These are phyloP conservation scores for Amorpha juglandis DNA, from an alignment of 2,888 invertebrate genomes.

Conservation along the genomic window DNA sequence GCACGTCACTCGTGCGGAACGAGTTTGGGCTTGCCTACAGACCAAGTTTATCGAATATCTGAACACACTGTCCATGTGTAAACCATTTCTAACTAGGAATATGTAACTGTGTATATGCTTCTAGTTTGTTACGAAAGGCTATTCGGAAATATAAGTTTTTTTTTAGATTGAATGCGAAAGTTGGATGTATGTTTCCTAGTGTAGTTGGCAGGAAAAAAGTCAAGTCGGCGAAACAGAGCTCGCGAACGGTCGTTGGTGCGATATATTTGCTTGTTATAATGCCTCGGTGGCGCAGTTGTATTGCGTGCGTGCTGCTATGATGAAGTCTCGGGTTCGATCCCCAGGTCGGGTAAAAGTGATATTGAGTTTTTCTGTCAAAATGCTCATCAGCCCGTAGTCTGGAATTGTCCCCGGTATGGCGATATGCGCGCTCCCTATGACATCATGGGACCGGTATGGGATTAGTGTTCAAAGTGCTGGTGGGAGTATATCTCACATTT, in stretches of 20 bases:
- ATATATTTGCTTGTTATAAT: not conserved
- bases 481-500: too few relatives aligned
- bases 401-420: too few relatives aligned
- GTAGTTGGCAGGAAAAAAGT: too few relatives aligned
- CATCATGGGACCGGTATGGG: too few relatives aligned
- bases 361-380: too few relatives aligned
- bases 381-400: too few relatives aligned
- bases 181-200: not conserved
- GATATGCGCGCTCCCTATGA: too few relatives aligned
- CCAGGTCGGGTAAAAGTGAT: too few relatives aligned
- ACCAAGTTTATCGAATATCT: not conserved
- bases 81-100: conserved; percentile 19
- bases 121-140: not conserved
- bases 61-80: not conserved
- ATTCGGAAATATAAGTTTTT: not conserved
- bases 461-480: too few relatives aligned
- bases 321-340: too few relatives aligned
- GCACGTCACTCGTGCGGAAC: conserved; percentile 6
- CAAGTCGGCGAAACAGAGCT: not conserved
- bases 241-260: not conserved
- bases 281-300: too few relatives aligned
- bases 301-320: too few relatives aligned
- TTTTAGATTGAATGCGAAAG: not conserved
- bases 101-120: not conserved
- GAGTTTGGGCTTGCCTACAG: conserved; percentile 1